Conservation (phyloP, 2,888 invertebrate genomes). For the Diaperis boleti region DNA sequence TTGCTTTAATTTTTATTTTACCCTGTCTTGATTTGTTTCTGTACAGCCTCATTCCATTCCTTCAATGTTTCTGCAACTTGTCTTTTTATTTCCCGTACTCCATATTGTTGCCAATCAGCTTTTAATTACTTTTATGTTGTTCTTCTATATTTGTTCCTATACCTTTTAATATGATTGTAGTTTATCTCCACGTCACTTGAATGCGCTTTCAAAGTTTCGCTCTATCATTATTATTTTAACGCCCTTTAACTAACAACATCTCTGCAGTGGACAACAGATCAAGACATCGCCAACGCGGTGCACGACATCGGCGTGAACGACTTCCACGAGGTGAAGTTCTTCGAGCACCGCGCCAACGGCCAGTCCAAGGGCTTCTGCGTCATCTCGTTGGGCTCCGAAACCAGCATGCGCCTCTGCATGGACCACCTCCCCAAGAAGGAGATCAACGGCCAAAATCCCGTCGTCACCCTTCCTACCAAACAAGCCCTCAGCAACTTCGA, state of each 20-base stretch:
- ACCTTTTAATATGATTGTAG: no score
- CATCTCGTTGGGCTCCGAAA: slow-evolving; percentile 92
- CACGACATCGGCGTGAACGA: slow-evolving; percentile 90
- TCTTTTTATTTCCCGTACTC: no score
- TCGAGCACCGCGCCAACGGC: slow-evolving; percentile 98
- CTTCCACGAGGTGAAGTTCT: slow-evolving; percentile 98
- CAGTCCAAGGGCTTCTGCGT: slow-evolving; percentile 99
- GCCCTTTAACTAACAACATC: not conserved
- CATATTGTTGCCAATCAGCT: no score
- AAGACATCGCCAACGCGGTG: slow-evolving; percentile 93
- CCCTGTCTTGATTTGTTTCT: no score
- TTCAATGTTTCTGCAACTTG: no score
- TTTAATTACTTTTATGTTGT: no score
- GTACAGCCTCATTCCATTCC: no score
- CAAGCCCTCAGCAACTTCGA: slow-evolving; percentile 89
- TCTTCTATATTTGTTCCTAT: no score
- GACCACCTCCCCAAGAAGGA: slow-evolving; percentile 96
- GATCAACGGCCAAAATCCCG: slow-evolving; percentile 94
- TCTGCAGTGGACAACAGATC: slow-evolving; percentile 96
- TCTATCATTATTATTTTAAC: no score
- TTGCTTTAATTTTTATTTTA: no score
- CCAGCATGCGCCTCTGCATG: slow-evolving; percentile 88
- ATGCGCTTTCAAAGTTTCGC: no score
- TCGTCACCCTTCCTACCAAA: slow-evolving; percentile 95
- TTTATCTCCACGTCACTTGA: no score